Conservation (phyloP, 1,140 invertebrate species). For the Argopecten irradians region DNA sequence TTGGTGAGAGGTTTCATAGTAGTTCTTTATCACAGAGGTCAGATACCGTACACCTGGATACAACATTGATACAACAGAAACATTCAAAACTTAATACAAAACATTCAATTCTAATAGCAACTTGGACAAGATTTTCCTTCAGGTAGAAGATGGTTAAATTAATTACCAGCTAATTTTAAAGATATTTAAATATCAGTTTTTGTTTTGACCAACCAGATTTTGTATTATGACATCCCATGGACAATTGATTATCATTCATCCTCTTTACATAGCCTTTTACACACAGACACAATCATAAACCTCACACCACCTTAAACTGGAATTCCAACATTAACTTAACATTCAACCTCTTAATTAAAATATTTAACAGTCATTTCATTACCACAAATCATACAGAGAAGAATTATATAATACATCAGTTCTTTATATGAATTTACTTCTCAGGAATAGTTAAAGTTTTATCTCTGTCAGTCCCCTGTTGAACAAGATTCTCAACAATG, state of each 20-base stretch:
- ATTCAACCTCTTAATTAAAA: neutral
- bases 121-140: neutral
- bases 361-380: neutral
- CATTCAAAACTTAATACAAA: neutral
- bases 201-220: neutral
- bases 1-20: neutral
- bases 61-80: neutral
- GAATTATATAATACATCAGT: neutral
- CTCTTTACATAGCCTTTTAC: too few relatives aligned
- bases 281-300: neutral
- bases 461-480: neutral
- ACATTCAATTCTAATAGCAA: neutral
- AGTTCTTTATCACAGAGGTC: constrained; percentile 3
- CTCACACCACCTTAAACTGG: neutral
- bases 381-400: neutral
- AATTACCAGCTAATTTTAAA: neutral
- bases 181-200: neutral
- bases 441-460: neutral
- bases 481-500: neutral
- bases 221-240: neutral
- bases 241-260: neutral
- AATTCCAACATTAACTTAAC: neutral
- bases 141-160: neutral
- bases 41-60: neutral
- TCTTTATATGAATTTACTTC: neutral